Conservation (phyloP, 37 sponge, comb jelly and placozoan genomes). For the Tethya wilhelma region DNA sequence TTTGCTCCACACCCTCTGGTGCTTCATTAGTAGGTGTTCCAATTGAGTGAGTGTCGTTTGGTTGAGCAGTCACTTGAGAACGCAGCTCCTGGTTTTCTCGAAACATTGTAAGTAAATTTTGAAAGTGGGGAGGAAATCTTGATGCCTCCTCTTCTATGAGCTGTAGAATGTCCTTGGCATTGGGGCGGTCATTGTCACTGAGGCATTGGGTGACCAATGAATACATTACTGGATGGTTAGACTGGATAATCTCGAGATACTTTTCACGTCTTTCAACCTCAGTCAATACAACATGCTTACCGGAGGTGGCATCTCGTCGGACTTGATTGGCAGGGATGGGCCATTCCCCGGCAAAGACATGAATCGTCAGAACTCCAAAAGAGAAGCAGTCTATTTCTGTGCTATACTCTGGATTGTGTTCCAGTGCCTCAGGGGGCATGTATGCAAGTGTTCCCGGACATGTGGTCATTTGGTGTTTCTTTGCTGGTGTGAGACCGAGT, state of each 20-base stretch:
- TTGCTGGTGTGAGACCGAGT: not conserved
- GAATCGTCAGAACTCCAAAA: constrained; percentile 43
- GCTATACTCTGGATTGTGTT: constrained; percentile 11
- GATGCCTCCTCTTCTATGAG: not conserved
- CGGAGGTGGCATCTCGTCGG: not conserved
- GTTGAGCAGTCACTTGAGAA: too few species aligned
- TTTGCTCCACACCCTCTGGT: too few species aligned
- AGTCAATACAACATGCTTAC: not conserved
- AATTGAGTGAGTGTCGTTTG: too few species aligned
- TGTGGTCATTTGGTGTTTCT: constrained; percentile 23
- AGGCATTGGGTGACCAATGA: constrained; percentile 2
- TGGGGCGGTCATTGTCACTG: constrained; percentile 4
- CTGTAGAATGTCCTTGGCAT: not conserved
- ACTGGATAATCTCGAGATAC: not conserved
- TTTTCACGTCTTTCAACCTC: constrained; percentile 10
- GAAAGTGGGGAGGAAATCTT: not conserved
- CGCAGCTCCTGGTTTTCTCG: too few species aligned
- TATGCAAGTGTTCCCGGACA: constrained; percentile 30
- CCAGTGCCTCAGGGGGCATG: constrained; percentile 59
- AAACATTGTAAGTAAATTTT: not conserved
- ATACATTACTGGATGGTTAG: constrained; percentile 23
- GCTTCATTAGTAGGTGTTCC: too few species aligned
- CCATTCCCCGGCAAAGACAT: constrained; percentile 25
- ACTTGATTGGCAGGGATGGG: constrained; percentile 18
- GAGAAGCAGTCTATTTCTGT: constrained; percentile 35